Evolutionary conservation across 1,140 invertebrate genomes (phyloP), one percentile per base, ranked within the genome.

Genomic region (Conopomorpha cramerella): DNA sequence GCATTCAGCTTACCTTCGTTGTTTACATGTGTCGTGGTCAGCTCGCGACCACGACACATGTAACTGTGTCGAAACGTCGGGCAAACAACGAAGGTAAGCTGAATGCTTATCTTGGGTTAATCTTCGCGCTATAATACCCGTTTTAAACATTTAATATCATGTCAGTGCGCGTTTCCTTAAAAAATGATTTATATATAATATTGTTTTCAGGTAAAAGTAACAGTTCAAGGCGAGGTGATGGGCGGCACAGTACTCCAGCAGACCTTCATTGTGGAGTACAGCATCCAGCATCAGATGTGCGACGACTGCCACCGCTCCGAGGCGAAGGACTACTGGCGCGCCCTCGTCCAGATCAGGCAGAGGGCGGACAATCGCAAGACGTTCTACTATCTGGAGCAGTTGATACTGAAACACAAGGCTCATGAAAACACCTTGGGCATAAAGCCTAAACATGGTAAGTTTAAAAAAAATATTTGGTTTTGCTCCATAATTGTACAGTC

Each of bases 271-370:
- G 95, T 99, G 13, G 97, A 99, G 66, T 99, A 89, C 67, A 85
- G 85, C 1, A 84, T 99, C 0, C 87, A 87, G 49, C 86, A 91
- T 81, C 94, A 97, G 59, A 96, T 99, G 91, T 99, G 98, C 77
- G 90, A 94, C 64, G 93, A 98, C 43, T 99, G 98, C 74, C 96
- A 98, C 71, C 83, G 95, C 12, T 86, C 86, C 0, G 97, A 99
- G 78, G 96, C 97, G 0, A 96, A 99, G 72, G 92, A 99, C 77
- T 99, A 88, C 66, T 99, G 98, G 98, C 88, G 89, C 59, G 94
- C 95, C 18, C 49, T 89, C 61, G 90, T 93, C 16, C 91, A 95
- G 84, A 84, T 95, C 1, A 73, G 91, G 28, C 92, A 96, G 57
- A 87, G 93, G 60, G 84, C 89, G 0, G 88, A 91, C 38, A 98